These are phyloP conservation scores for Drosophila dunni DNA, from an alignment of 1,140 invertebrate genomes.

Conservation along the genomic window DNA sequence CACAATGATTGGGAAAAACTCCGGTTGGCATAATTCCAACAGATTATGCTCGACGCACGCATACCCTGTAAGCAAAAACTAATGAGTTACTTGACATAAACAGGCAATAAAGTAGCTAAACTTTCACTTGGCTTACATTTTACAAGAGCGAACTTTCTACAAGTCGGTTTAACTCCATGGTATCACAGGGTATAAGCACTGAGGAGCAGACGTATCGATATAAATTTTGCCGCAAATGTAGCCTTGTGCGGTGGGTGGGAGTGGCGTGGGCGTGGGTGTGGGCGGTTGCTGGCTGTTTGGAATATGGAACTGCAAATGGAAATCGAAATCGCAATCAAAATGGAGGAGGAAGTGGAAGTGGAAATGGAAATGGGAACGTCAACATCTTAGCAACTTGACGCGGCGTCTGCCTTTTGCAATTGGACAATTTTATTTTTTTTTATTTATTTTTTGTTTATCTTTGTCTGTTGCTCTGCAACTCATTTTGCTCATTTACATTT, in stretches of 20 bases:
- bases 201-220: conserved; percentile 25
- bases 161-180: not conserved
- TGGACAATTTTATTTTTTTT: conserved; percentile 71
- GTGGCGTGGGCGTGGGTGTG: not conserved
- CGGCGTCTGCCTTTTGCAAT: conserved; percentile 50
- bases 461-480: conserved; percentile 63
- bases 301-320: conserved; percentile 21
- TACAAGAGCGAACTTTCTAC: not conserved
- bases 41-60: not conserved
- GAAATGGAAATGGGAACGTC: conserved; percentile 52
- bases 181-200: conserved; percentile 7
- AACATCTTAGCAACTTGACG: conserved; percentile 52
- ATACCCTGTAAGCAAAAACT: conserved; percentile 7
- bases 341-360: conserved; percentile 39
- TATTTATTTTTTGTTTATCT: conserved; percentile 60
- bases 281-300: too few species aligned
- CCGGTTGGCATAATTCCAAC: too few species aligned
- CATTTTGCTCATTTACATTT: conserved; percentile 75
- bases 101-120: too few species aligned
- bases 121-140: too few species aligned
- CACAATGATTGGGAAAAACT: conserved; percentile 52
- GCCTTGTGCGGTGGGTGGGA: not conserved
- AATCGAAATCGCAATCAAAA: conserved; percentile 68
- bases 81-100: not conserved
- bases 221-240: conserved; percentile 13